Conservation (phyloP, 53 echinoderm and acorn worm species). For the Actinopyga echinites region DNA sequence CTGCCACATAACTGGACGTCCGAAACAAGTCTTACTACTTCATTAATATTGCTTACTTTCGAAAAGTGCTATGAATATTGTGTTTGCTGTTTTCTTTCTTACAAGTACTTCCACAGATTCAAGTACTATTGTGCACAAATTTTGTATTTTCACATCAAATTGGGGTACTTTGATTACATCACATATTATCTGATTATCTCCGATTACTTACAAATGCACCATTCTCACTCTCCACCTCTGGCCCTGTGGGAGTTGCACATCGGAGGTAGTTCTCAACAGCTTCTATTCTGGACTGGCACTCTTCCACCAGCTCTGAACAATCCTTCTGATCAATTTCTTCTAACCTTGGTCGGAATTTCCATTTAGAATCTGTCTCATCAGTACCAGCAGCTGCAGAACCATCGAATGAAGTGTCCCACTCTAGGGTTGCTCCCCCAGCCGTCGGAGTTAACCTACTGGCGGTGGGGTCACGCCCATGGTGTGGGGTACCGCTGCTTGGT, state of each 20-base stretch:
- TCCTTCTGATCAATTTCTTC: slow-evolving; percentile 61
- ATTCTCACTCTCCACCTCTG: slow-evolving; percentile 77
- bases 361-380: slow-evolving; percentile 34
- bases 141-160: too few relatives aligned
- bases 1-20: too few relatives aligned
- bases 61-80: too few relatives aligned
- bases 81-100: too few relatives aligned
- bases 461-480: slow-evolving; percentile 19
- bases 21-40: too few relatives aligned
- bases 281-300: slow-evolving; percentile 76
- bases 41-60: too few relatives aligned
- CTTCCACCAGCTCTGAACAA: slow-evolving; percentile 73
- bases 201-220: slow-evolving; percentile 82
- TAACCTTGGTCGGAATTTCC: slow-evolving; percentile 57
- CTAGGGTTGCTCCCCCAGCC: slow-evolving; percentile 70
- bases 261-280: slow-evolving; percentile 70
- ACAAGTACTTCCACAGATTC: too few relatives aligned
- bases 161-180: background rate
- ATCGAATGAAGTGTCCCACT: slow-evolving; percentile 78
- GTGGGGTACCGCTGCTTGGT: background rate
- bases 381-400: background rate
- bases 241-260: slow-evolving; percentile 80
- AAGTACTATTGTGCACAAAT: too few relatives aligned
- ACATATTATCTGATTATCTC: background rate
- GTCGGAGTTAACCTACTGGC: slow-evolving; percentile 86